A percentile compares a stretch with the other conserved stretches of the same genome.
Evolutionary conservation across 2,797 vertebrate genomes (phyloP).

Genomic region (Mustela erminea): DNA sequence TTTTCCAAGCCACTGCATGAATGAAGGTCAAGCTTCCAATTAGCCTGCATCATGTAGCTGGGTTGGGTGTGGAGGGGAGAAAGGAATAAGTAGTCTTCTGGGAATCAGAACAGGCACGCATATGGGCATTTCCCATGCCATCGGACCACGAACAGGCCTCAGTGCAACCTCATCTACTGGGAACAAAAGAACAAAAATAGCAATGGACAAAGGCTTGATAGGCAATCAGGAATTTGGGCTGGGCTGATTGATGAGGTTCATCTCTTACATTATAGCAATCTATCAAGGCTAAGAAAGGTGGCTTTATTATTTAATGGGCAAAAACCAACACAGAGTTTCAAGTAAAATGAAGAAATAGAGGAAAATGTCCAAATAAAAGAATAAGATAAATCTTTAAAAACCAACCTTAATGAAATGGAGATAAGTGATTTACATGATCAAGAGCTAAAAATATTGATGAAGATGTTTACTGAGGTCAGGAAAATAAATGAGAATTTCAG

Average conservation of each 20-base stretch:
- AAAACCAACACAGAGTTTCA: not conserved
- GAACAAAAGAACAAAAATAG: not conserved
- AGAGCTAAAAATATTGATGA: not conserved
- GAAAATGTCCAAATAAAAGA: not conserved
- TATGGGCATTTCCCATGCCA: not conserved
- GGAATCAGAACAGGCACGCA: not conserved
- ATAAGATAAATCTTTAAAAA: not conserved
- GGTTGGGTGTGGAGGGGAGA: not conserved
- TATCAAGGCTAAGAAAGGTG: not conserved
- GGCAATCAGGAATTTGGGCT: not conserved
- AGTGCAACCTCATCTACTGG: not conserved
- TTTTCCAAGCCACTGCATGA: not conserved
- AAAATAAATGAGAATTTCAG: not conserved
- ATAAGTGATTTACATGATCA: not conserved
- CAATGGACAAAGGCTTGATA: not conserved
- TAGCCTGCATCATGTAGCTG: not conserved
- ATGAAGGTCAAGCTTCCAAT: not conserved
- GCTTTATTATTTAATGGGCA: not conserved
- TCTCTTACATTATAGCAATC: not conserved
- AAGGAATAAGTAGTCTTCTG: not conserved
- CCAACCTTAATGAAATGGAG: not conserved
- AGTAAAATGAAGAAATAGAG: not conserved
- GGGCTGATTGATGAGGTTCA: not conserved
- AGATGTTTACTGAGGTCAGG: not conserved
- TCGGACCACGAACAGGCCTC: too few relatives aligned